Base-by-base conservation (phyloP, 1,140 invertebrate genomes). In the Lucilia cuprina region DNA sequence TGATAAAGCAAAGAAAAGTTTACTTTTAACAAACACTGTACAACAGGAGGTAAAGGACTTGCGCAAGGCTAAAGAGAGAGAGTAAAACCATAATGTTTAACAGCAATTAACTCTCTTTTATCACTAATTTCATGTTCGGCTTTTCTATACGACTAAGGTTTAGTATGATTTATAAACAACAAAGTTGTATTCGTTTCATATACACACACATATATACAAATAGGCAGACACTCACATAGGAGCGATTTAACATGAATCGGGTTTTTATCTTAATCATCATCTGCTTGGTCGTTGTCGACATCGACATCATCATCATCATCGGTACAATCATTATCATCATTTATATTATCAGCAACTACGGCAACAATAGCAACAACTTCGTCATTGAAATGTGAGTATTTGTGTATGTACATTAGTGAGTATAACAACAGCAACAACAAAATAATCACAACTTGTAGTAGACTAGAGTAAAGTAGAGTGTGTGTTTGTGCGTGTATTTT, bases 291-390 rank as follows among this genome's bases (percentile, higher is more conserved):
- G 10, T 21, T 25, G 41, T 47, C 17, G 35, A 4, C 77, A 49
- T 49, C 77, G 21, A 14, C 41, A 49, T 80, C 47, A 80, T 80
- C 77, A 21, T 49, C 77, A 75, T 75, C 13, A 19, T 80, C 19
- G 41, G 8, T 41, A 77, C 35, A 13, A 77, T 14, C 34, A 77
- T n/a, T n/a, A n/a, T 49, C 77, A 75, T 75, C 13, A 19, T 80
- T 19, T 19, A 9, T 41, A 77, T 77, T 35, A 77, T 14, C 34
- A 77, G 13, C 30, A 74, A 74, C n/a, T 19, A 19, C 25, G 25
- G 25, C 25, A 30, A 30, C n/a, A 78, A 47, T 35, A 78, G 14
- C 34, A 19, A 13, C 55, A 60, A 60, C 55, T n/a, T n/a, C n/a
- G 21, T 70, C 65, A 70, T 70, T 21, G 19, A 30, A 30, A 30